These are phyloP conservation scores for Carettochelys insculpta DNA, from an alignment of 2,113 vertebrate species.

Conservation along the genomic window DNA sequence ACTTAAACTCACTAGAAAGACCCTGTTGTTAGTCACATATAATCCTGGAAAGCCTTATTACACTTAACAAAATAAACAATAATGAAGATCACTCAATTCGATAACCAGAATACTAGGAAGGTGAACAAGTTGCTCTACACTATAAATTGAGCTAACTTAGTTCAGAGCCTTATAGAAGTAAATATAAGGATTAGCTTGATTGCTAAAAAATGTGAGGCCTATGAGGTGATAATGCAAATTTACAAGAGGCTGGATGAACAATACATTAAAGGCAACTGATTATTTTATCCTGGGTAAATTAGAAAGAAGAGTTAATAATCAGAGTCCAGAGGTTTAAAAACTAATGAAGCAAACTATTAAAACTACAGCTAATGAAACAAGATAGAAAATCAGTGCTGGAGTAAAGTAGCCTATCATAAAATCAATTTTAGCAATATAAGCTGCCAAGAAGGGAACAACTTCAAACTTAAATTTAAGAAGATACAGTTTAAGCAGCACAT, in stretches of 20 bases:
- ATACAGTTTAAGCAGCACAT: constrained; percentile 1
- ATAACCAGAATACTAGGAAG: constrained; percentile 46
- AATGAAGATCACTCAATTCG: constrained; percentile 47
- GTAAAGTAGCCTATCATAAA: constrained; percentile 57
- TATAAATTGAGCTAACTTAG: constrained; percentile 12
- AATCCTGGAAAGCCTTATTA: constrained; percentile 52
- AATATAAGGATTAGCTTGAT: constrained; percentile 24
- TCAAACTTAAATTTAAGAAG: constrained; percentile 38
- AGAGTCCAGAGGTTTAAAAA: not conserved
- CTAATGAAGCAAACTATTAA: constrained; percentile 10
- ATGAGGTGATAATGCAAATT: not conserved
- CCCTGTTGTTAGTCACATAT: constrained; percentile 34
- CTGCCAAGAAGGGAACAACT: constrained; percentile 46
- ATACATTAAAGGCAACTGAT: constrained; percentile 10
- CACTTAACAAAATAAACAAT: constrained; percentile 32
- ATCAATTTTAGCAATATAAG: constrained; percentile 66
- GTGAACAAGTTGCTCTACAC: constrained; percentile 13
- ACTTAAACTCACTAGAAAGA: not conserved
- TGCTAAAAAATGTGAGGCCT: not conserved
- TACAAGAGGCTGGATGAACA: not conserved
- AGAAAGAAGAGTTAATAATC: not conserved
- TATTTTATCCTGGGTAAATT: constrained; percentile 11
- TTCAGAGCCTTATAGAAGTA: not conserved
- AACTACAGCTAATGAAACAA: constrained; percentile 53
- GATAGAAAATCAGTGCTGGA: constrained; percentile 51